These are phyloP conservation scores for Hycleus cichorii DNA, from an alignment of 1,140 invertebrate genomes.

Conservation along the genomic window DNA sequence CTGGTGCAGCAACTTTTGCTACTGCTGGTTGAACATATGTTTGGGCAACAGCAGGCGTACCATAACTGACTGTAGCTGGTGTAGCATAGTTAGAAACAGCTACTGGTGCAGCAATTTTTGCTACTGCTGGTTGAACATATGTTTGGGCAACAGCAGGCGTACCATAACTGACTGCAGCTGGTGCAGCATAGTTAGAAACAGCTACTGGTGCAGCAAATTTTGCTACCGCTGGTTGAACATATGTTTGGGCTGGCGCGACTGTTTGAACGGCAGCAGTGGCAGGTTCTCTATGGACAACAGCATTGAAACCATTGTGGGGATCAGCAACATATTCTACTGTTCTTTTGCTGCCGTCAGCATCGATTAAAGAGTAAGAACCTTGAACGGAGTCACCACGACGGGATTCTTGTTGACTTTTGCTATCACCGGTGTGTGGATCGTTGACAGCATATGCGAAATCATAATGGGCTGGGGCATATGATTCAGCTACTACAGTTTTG, in stretches of 20 bases:
- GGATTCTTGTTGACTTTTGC: constrained; percentile 27
- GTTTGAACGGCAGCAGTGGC: constrained; percentile 24
- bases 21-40: background rate
- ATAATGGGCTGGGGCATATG: constrained; percentile 24
- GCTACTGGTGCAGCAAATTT: constrained; percentile 18
- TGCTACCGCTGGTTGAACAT: too few relatives aligned
- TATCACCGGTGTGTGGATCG: constrained; percentile 46
- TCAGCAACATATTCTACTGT: constrained; percentile 48
- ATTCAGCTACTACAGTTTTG: constrained; percentile 35
- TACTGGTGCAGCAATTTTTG: too few relatives aligned
- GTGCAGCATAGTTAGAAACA: constrained; percentile 32
- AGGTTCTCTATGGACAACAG: constrained; percentile 42
- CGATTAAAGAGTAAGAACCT: constrained; percentile 40
- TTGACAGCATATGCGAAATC: constrained; percentile 26
- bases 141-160: constrained; percentile 26
- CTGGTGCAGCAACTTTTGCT: background rate
- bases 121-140: background rate
- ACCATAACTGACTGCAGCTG: constrained; percentile 13
- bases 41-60: constrained; percentile 27
- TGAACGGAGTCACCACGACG: constrained; percentile 29
- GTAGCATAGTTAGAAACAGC: background rate
- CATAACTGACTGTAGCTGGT: background rate
- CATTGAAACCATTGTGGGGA: constrained; percentile 44
- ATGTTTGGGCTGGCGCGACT: constrained; percentile 3
- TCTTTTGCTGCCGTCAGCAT: constrained; percentile 46